Percentiles rank a stretch among this genome's conserved stretches.
Evolutionary conservation across 1,140 invertebrate genomes (phyloP).

Genomic region (Cydia splendana): DNA sequence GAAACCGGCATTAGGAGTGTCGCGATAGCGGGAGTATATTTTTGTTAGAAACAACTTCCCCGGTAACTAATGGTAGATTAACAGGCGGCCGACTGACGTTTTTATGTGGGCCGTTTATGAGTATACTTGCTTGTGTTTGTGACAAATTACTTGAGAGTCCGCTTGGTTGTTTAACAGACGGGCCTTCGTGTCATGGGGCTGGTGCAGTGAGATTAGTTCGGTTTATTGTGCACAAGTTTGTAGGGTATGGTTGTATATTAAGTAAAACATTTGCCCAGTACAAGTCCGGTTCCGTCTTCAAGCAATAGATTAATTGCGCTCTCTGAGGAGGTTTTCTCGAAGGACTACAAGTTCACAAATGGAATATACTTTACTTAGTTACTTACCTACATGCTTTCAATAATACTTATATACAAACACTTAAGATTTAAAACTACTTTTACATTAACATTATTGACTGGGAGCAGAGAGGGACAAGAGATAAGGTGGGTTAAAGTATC

Average conservation of each 20-base stretch:
- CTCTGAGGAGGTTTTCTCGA: too few relatives aligned
- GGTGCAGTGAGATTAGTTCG: constrained; percentile 8
- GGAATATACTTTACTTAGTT: too few relatives aligned
- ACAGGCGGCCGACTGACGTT: constrained; percentile 48
- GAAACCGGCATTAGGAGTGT: constrained; percentile 74
- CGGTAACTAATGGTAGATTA: constrained; percentile 54
- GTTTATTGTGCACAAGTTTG: not conserved
- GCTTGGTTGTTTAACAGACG: not conserved
- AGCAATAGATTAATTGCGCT: not conserved
- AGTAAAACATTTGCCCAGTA: not conserved
- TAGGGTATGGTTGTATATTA: not conserved
- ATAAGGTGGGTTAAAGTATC: too few relatives aligned
- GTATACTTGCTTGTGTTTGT: constrained; percentile 37
- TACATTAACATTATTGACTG: too few relatives aligned
- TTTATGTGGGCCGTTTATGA: constrained; percentile 48
- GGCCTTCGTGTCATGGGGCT: not conserved
- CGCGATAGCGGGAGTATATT: constrained; percentile 72
- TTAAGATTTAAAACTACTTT: too few relatives aligned
- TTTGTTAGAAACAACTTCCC: constrained; percentile 65
- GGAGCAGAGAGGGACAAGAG: too few relatives aligned
- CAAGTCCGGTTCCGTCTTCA: not conserved
- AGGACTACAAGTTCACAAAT: too few relatives aligned
- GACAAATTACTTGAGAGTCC: constrained; percentile 4
- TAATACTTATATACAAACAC: too few relatives aligned
- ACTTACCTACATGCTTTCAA: too few relatives aligned